Evolutionary conservation across 2,888 invertebrate species (phyloP), one percentile per base, ranked within the genome.

Genomic region (Merodon equestris): DNA sequence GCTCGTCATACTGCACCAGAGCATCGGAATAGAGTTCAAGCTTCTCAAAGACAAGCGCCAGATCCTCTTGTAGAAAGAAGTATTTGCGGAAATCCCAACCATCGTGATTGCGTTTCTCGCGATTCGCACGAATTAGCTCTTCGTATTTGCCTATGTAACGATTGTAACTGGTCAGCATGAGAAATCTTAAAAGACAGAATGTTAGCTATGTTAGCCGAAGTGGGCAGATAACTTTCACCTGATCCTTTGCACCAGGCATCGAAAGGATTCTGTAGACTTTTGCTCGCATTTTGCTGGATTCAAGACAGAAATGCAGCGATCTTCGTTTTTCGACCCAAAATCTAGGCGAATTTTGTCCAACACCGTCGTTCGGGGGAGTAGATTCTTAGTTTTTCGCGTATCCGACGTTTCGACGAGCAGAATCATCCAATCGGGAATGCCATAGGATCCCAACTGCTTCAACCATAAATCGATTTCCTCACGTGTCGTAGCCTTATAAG

Each of bases 21-120:
- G 98, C 96, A 90, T 98, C 98, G 83, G 97, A 97, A 86, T 95
- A 94, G 82, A 98, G 91, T 68, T 96, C 96, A 82, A 98, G 90
- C 94, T 97, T 97, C 91, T 98, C 96, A 84, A 97, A 91, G 82
- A 97, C 96, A 89, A 98, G 95, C 71, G 97, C 98, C 83, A 98
- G 91, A 90, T 98, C 97, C 90, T 98, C 98, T 94, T 97, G 91
- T 83, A 98, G 91, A 83, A 96, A 92, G 90, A 98, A 98, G 90
- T 98, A 98, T 87, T 94, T 93, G 88, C 95, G 95, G 90, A 98
- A 98, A 88, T 95, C 95, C 98, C 98, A 98, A 27, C 94, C 95
- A 0, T 92, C 91, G 85, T 97, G 95, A 88, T 96, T 98, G 64
- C 98, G 91, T 85, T 94, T 94, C 87, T 98, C 98, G 72, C 98